Percentiles rank a stretch among this genome's conserved stretches.
These are phyloP conservation scores for Saiga tatarica DNA, from an alignment of 2,113 vertebrate species.

Conservation along the genomic window DNA sequence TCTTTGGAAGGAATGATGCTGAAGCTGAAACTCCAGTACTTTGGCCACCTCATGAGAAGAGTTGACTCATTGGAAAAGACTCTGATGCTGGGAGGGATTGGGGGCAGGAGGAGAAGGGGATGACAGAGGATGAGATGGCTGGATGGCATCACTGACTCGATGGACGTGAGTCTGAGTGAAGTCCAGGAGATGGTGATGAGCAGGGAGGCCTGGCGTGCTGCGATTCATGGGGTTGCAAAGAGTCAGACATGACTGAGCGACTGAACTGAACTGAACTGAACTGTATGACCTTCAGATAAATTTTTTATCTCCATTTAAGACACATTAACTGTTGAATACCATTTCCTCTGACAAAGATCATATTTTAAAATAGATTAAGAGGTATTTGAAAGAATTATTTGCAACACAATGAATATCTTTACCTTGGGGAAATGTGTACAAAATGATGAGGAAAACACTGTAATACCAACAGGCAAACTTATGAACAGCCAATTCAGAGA, in stretches of 20 bases:
- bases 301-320: not conserved
- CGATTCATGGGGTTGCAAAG: fast-evolving
- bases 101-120: too few relatives aligned
- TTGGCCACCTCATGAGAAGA: too few relatives aligned
- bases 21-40: too few relatives aligned
- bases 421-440: not conserved
- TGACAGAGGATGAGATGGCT: too few relatives aligned
- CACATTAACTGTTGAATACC: not conserved
- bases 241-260: fast-evolving
- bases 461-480: not conserved
- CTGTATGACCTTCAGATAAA: not conserved
- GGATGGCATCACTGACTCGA: too few relatives aligned
- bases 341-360: not conserved
- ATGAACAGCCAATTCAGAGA: not conserved
- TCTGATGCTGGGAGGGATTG: too few relatives aligned
- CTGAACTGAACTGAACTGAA: too few relatives aligned
- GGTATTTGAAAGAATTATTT: not conserved
- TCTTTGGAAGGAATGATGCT: too few relatives aligned
- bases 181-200: too few relatives aligned
- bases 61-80: too few relatives aligned
- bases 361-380: slow-evolving; percentile 20
- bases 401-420: not conserved
- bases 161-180: too few relatives aligned
- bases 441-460: not conserved
- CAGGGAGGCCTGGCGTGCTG: too few relatives aligned